phyloP scores from a whole-genome alignment of 2,797 vertebrate species.

The Syndactyla subalaris region DNA sequence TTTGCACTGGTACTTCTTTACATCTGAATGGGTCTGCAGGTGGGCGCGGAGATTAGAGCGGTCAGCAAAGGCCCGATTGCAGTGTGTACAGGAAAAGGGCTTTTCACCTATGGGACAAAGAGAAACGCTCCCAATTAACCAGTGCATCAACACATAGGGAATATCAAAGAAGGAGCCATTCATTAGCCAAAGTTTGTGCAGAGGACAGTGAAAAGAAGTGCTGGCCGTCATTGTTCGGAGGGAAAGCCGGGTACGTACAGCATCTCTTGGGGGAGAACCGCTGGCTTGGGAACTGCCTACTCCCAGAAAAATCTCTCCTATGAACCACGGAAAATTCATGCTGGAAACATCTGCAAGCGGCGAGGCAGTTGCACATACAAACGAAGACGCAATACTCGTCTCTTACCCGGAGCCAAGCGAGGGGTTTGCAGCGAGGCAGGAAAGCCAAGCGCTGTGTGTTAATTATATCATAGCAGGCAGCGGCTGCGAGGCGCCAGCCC shows the following conservation, averaged over 20 bases:
- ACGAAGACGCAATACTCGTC: neutral
- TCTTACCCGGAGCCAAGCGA: neutral
- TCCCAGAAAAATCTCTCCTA: neutral
- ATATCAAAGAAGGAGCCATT: conserved; percentile 64
- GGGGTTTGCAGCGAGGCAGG: neutral
- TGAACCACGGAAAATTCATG: neutral
- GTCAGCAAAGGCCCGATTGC: conserved; percentile 95
- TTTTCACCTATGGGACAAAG: conserved; percentile 79
- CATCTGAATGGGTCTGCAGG: conserved; percentile 96
- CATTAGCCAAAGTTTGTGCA: conserved; percentile 50
- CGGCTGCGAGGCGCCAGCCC: conserved; percentile 55
- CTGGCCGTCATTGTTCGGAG: neutral
- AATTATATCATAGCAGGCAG: conserved; percentile 62
- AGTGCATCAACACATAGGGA: conserved; percentile 54
- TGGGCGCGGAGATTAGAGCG: conserved; percentile 97
- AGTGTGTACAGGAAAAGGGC: conserved; percentile 88
- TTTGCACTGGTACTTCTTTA: conserved; percentile 97
- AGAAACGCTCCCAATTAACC: conserved; percentile 63
- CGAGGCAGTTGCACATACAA: neutral
- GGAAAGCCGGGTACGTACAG: neutral
- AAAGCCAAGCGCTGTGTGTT: conserved; percentile 22
- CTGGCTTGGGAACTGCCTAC: neutral
- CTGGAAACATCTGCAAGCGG: neutral
- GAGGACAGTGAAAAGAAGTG: conserved; percentile 36
- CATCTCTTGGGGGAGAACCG: neutral